These are phyloP conservation scores for Cenopis cana DNA, from an alignment of 2,888 invertebrate genomes.

Conservation along the genomic window DNA sequence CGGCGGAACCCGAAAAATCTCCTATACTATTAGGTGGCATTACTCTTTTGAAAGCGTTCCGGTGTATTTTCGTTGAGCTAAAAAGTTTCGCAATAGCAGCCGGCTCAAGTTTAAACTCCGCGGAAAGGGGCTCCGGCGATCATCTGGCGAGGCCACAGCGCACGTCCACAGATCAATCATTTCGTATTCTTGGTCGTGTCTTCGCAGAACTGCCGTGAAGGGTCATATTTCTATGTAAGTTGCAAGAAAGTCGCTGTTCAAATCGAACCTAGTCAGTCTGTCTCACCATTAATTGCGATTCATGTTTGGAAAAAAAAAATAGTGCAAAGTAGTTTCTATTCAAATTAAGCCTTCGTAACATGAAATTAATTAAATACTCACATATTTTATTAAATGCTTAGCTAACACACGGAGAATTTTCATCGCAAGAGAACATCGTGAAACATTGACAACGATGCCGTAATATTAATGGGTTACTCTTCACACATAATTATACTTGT, in stretches of 20 bases:
- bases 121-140: constrained; percentile 68
- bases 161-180: constrained; percentile 30
- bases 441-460: neutral
- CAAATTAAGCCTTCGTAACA: too few species aligned
- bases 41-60: constrained; percentile 82
- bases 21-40: constrained; percentile 56
- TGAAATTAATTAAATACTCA: neutral
- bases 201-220: neutral
- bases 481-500: too few species aligned
- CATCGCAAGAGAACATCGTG: neutral
- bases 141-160: constrained; percentile 62
- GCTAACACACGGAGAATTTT: neutral
- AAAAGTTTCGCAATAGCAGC: constrained; percentile 82
- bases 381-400: too few species aligned
- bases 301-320: too few species aligned
- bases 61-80: constrained; percentile 81
- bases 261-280: too few species aligned
- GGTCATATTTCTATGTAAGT: neutral
- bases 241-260: neutral
- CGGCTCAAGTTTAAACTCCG: constrained; percentile 76
- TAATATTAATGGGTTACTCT: neutral
- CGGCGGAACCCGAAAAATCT: constrained; percentile 62
- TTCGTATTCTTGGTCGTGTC: neutral
- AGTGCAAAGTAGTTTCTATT: too few species aligned
- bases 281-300: too few species aligned